Base-by-base conservation (phyloP, 2,113 vertebrate genomes). In the Sylvia atricapilla region DNA sequence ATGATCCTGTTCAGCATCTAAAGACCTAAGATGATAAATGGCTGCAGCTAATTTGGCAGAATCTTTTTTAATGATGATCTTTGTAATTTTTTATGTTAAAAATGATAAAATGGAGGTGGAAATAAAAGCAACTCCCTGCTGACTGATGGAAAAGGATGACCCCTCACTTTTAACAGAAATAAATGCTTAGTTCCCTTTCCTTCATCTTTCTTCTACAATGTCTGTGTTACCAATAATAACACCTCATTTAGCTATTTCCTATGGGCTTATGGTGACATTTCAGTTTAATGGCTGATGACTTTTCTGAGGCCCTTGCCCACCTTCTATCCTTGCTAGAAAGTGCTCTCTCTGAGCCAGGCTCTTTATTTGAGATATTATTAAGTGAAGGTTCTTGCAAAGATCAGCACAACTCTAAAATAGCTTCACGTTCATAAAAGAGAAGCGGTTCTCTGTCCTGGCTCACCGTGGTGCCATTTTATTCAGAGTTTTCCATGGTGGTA, bases 351-450 rank as follows among this genome's bases (percentile, higher is more conserved):
- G 76, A 92, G 47, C 76, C 60, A 62, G 18, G 81, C 37, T 68
- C 83, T 92, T 90, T 90, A 72, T 84, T 27, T 68, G 64, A 89
- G 76, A 80, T 94, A 55, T 70, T 94, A 91, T 84, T 88, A 75
- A 93, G 62, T 24, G 92, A 78, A 92, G 52, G 83, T 81, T 90
- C 60, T 43, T 76, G 56, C 79, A 94, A 88, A 96, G 93, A 90
- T 94, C 94, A 94, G 44, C 52, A n/a, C 64, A 75, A 69, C 60
- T 60, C 68, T 82, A 75, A 95, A 95, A 96, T 72, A 95, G 80
- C 81, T 75, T 69, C 44, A 63, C 2, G 9, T 47, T 84, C 83
- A 84, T 49, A 81, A 72, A 88, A 84, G 76, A 74, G 52, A 78
- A 1, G 3, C 68, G 44, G 9, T 74, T 96, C 44, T 93, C 44